Conservation (phyloP, 2,888 invertebrate genomes). For the Nudaria mundana region DNA sequence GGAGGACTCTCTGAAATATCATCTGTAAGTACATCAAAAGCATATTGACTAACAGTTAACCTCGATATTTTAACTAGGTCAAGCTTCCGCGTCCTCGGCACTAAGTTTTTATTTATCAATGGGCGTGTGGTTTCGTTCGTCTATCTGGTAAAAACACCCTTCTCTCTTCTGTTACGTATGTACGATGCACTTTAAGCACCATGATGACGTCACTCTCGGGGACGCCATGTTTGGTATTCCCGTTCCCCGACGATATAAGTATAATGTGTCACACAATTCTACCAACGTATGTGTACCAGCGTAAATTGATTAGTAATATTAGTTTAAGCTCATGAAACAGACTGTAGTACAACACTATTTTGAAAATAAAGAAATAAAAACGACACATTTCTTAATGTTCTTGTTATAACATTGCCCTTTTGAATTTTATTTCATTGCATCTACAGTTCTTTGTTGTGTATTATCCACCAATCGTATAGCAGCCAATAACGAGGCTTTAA, state of each 20-base stretch:
- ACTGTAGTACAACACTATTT: background rate
- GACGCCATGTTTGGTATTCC: slow-evolving; percentile 41
- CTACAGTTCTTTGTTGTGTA: slow-evolving; percentile 10
- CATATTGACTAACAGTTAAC: slow-evolving; percentile 24
- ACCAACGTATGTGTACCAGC: background rate
- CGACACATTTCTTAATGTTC: background rate
- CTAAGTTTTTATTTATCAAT: slow-evolving; percentile 67
- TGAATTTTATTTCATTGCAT: slow-evolving; percentile 1
- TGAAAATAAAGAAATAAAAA: background rate
- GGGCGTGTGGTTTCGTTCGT: slow-evolving; percentile 49
- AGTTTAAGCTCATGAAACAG: background rate
- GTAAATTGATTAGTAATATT: background rate
- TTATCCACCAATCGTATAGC: slow-evolving; percentile 25
- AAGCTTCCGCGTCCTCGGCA: slow-evolving; percentile 70
- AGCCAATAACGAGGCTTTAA: slow-evolving; percentile 27
- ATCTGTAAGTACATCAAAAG: slow-evolving; percentile 59
- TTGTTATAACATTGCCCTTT: background rate
- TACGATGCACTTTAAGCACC: slow-evolving; percentile 13
- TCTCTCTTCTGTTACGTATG: slow-evolving; percentile 13
- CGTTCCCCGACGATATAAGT: slow-evolving; percentile 23
- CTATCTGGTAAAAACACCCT: slow-evolving; percentile 9
- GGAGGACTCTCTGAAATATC: slow-evolving; percentile 64
- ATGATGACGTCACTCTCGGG: slow-evolving; percentile 38
- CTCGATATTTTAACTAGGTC: slow-evolving; percentile 61
- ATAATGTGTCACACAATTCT: slow-evolving; percentile 30